Evolutionary conservation across 2,888 invertebrate species (phyloP).

Genomic region (Sussaba pulchella): DNA sequence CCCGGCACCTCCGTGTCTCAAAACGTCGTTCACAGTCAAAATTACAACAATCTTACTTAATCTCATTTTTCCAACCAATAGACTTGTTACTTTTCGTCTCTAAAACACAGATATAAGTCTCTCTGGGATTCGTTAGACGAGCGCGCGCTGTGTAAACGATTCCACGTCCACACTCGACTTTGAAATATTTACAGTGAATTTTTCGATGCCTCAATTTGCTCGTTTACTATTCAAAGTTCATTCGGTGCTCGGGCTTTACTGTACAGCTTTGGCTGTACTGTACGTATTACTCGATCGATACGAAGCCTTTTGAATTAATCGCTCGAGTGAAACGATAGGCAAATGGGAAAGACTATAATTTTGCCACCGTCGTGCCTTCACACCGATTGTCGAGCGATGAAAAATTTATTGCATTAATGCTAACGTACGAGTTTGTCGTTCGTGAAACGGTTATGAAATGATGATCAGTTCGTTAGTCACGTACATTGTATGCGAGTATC

Average conservation of each 20-base stretch:
- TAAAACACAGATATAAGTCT: slow-evolving; percentile 13
- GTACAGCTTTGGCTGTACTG: background rate
- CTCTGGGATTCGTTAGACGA: slow-evolving; percentile 23
- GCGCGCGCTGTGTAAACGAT: background rate
- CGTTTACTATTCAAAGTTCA: slow-evolving; percentile 2
- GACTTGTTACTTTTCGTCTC: too few species aligned
- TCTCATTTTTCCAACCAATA: too few species aligned
- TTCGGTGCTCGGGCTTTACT: background rate
- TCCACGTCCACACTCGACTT: background rate
- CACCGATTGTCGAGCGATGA: slow-evolving; percentile 19
- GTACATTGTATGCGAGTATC: slow-evolving; percentile 23
- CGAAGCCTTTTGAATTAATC: slow-evolving; percentile 38
- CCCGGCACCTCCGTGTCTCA: too few species aligned
- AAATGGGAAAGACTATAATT: slow-evolving; percentile 22
- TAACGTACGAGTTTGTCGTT: slow-evolving; percentile 43
- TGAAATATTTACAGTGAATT: slow-evolving; percentile 50
- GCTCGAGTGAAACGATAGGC: background rate
- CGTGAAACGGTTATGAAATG: slow-evolving; percentile 66
- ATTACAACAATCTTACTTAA: too few species aligned
- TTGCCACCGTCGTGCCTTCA: slow-evolving; percentile 34
- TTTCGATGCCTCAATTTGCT: background rate
- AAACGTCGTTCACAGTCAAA: too few species aligned
- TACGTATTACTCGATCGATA: too few species aligned
- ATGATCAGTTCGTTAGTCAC: slow-evolving; percentile 53
- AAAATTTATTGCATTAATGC: slow-evolving; percentile 32